Conservation (phyloP, 2,797 vertebrate genomes). For the Ispidina lecontei region DNA sequence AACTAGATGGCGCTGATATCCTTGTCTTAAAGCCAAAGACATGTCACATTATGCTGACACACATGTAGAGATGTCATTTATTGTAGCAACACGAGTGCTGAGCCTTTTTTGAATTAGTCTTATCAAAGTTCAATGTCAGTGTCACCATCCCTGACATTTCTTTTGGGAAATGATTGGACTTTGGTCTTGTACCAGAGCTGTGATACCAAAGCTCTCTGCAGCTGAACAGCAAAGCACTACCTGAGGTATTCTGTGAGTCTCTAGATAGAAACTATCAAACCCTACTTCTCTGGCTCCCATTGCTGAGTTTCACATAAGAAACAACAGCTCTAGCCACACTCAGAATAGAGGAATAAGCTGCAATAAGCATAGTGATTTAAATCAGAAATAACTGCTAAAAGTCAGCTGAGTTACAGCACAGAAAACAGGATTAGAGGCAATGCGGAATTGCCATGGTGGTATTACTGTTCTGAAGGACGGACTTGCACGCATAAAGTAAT, state of each 20-base stretch:
- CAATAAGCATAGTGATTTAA: not conserved
- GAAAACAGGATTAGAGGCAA: conserved; percentile 48
- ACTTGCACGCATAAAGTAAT: not conserved
- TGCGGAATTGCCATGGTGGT: not conserved
- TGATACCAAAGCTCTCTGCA: not conserved
- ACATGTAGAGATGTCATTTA: not conserved
- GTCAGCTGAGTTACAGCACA: not conserved
- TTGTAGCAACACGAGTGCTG: not conserved
- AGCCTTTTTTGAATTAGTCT: not conserved
- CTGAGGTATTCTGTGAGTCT: not conserved
- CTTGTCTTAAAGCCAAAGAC: not conserved
- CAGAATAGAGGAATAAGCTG: not conserved
- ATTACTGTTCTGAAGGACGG: conserved; percentile 33
- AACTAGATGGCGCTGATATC: conserved; percentile 26
- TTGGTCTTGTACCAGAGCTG: not conserved
- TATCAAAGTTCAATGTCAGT: not conserved
- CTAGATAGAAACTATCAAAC: not conserved
- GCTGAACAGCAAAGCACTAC: not conserved
- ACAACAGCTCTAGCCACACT: not conserved
- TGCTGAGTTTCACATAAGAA: not conserved
- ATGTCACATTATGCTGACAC: not conserved
- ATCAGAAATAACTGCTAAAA: not conserved
- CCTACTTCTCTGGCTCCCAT: not conserved
- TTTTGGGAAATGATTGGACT: not conserved
- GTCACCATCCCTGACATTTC: not conserved